These are phyloP conservation scores for Merluccius polli DNA, from an alignment of 2,797 vertebrate species.

Conservation along the genomic window DNA sequence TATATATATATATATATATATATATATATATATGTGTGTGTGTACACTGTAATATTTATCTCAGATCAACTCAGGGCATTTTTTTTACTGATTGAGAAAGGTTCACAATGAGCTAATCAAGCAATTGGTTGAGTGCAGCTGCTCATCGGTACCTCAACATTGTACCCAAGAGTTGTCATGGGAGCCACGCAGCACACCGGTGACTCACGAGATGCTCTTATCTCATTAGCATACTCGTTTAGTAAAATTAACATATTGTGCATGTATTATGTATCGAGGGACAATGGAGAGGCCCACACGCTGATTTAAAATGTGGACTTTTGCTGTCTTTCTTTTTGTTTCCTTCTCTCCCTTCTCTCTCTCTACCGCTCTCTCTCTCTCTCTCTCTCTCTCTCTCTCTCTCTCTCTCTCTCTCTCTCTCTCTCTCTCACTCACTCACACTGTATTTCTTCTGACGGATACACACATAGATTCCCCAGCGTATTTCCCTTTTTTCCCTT, in stretches of 20 bases:
- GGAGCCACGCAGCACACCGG: not conserved
- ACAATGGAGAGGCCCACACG: slow-evolving; percentile 15
- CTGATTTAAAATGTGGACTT: slow-evolving; percentile 24
- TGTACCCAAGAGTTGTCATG: too few species aligned
- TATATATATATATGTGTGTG: too few species aligned
- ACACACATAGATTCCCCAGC: too few species aligned
- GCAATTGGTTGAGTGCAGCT: not conserved
- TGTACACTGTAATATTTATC: not conserved
- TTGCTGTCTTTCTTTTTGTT: slow-evolving; percentile 11
- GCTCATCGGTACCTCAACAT: not conserved
- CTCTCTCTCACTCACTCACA: too few species aligned
- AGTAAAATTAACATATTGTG: not conserved
- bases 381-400: too few species aligned
- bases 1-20: too few species aligned
- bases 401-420: too few species aligned
- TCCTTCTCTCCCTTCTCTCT: slow-evolving; percentile 4
- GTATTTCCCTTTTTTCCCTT: too few species aligned
- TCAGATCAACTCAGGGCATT: not conserved
- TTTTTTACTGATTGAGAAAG: not conserved
- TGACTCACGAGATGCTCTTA: not conserved
- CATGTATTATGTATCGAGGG: not conserved
- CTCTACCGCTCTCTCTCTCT: not conserved
- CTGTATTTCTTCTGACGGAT: too few species aligned
- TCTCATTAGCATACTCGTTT: not conserved
- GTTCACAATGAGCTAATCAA: not conserved